Evolutionary conservation across 92 coral and sea anemone genomes (phyloP).

Genomic region (Phymanthus crucifer): DNA sequence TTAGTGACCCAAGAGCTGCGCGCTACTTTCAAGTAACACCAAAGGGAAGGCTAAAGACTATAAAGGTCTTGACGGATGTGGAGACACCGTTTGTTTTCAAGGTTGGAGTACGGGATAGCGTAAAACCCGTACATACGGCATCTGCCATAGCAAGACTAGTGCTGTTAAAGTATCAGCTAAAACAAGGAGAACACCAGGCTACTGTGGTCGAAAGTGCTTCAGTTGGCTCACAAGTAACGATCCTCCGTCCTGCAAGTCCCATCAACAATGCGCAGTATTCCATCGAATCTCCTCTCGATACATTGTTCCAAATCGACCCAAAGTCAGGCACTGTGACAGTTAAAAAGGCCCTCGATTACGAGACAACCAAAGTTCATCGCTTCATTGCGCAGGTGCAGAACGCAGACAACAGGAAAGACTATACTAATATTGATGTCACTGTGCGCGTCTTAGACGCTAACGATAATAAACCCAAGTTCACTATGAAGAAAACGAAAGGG

Average conservation of each 20-base stretch:
- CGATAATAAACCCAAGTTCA: conserved; percentile 80
- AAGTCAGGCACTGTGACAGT: conserved; percentile 56
- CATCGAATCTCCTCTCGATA: conserved; percentile 62
- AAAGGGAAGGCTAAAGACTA: conserved; percentile 61
- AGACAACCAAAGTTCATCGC: conserved; percentile 50
- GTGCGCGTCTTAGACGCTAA: conserved; percentile 74
- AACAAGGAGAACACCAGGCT: conserved; percentile 57
- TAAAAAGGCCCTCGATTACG: conserved; percentile 69
- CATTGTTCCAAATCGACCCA: conserved; percentile 63
- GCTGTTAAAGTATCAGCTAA: conserved; percentile 71
- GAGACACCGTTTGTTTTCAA: conserved; percentile 57
- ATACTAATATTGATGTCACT: conserved; percentile 67
- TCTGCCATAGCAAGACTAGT: conserved; percentile 66
- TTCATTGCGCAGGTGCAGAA: conserved; percentile 69
- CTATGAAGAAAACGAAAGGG: conserved; percentile 59
- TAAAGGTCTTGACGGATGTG: conserved; percentile 37
- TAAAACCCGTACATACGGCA: conserved; percentile 61
- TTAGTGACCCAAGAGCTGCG: conserved; percentile 48
- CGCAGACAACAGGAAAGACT: conserved; percentile 48
- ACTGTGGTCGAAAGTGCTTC: conserved; percentile 58
- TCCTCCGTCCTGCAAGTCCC: conserved; percentile 47
- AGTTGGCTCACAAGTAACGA: conserved; percentile 45
- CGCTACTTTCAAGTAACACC: conserved; percentile 59
- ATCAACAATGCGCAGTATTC: conserved; percentile 58
- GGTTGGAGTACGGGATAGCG: conserved; percentile 76